Evolutionary conservation across 2,797 vertebrate species (phyloP), one percentile per base, ranked within the genome.

Genomic region (Cirrhinus mrigala): DNA sequence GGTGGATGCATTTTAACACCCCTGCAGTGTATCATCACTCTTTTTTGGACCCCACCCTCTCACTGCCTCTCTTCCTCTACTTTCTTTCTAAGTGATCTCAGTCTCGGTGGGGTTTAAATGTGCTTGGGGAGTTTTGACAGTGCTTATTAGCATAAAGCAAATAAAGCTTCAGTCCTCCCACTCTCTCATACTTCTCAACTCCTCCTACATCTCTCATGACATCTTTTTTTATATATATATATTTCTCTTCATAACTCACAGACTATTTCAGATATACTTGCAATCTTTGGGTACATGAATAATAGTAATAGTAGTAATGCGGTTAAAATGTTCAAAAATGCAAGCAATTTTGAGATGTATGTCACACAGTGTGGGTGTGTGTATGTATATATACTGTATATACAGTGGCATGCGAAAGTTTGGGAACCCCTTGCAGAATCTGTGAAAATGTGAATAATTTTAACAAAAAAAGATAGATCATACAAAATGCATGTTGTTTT

Each of bases 111-210:
- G 50, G 16, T 56, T 84, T 56, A 66, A 48, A 22, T 46, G 54
- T 73, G 69, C 69, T 62, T 62, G 24, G 81, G 40, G 69, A n/a
- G 18, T 74, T 82, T 48, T 44, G 69, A 73, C 18, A 20, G 80
- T 62, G 24, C 40, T 74, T n/a, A 62, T 82, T 82, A 48, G 70
- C 81, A 62, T 70, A 56, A 20, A 70, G 66, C 33, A 44, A 70
- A 70, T 70, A 81, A 70, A 69, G 66, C 79, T 70, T 44, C 12
- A 56, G 71, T 80, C 62, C 69, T 80, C 40, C 44, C 44, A 50
- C 58, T 64, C 68, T 74, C 18, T 70, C 75, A 54, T 52, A 29
- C 56, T 69, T 37, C 24, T 22, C 37, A 83, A 87, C 85, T 86
- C 77, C 40, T 60, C 71, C 52, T 50, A 24, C 33, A 71, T 75